Evolutionary conservation across 92 coral and sea anemone genomes (phyloP), one percentile per base, ranked within the genome.

Genomic region (Scolanthus callimorphus): DNA sequence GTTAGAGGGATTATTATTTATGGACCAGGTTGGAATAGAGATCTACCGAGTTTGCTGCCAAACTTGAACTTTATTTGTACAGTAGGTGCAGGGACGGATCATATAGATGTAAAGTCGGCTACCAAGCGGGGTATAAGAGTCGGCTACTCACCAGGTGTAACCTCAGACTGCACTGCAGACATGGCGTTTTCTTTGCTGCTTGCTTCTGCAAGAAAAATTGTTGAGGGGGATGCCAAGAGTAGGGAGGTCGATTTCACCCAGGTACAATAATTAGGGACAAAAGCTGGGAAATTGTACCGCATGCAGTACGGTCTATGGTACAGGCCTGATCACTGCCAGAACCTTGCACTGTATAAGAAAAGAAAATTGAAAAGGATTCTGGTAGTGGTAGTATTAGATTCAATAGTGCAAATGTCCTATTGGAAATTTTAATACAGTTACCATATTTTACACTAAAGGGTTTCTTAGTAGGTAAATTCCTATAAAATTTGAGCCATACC

Each of bases 191-290:
- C 83, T 0, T 66, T 84, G 38, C 31, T 88, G 29, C 67, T 88
- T 59, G 90, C 90, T 20, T 74, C 96, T 20, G 96, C 96, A 1
- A 71, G 88, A 51, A 76, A 81, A 28, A 60, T 86, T 25, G 79
- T 81, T 2, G 57, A 76, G 31, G 84, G 88, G 20, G 82, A 81
- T 50, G 49, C 62, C 13, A 64, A 59, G 17, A 23, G 70, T 19
- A 76, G 49, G 49, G 50, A 57, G 51, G 75, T 82, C 4, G 72
- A 43, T 10, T 59, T 78, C 2, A 60, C 23, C 12, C n/a, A 74
- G 73, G 82, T 49, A 31, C 20, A 26, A 34, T 34, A n/a, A n/a
- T n/a, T n/a, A n/a, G n/a, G n/a, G n/a, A n/a, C n/a, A n/a, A n/a
- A n/a, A n/a, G n/a, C n/a, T n/a, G n/a, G n/a, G n/a, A n/a, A n/a